Evolutionary conservation across 1,140 invertebrate species (phyloP).

Genomic region (Hyphantria cunea): DNA sequence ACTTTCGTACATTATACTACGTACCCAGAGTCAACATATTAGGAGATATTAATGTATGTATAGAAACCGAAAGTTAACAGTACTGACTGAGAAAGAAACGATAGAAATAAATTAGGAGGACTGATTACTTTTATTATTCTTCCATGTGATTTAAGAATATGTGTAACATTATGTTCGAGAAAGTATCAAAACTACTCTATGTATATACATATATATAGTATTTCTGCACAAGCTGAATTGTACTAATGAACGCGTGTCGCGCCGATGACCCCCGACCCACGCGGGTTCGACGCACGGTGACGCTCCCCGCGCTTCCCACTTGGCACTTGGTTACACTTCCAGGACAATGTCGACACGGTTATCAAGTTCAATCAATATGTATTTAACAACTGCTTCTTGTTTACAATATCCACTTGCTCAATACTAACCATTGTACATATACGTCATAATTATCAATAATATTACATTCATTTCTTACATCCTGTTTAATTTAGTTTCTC

Average conservation of each 20-base stretch:
- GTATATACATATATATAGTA: slow-evolving; percentile 8
- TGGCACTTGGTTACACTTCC: slow-evolving; percentile 39
- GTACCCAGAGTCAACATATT: slow-evolving; percentile 12
- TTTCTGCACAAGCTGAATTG: slow-evolving; percentile 59
- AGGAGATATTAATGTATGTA: neutral
- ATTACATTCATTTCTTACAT: slow-evolving; percentile 6
- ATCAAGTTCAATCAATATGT: slow-evolving; percentile 51
- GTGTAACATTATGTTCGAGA: no score
- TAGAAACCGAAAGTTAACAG: slow-evolving; percentile 14
- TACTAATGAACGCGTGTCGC: slow-evolving; percentile 72
- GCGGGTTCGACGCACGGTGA: slow-evolving; percentile 63
- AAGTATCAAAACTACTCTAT: no score
- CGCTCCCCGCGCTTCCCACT: slow-evolving; percentile 31
- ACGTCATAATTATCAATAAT: slow-evolving; percentile 1
- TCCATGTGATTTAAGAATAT: no score
- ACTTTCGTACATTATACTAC: slow-evolving; percentile 36
- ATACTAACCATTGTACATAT: neutral
- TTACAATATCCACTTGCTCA: slow-evolving; percentile 27
- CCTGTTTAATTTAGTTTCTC: slow-evolving; percentile 7
- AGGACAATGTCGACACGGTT: slow-evolving; percentile 54
- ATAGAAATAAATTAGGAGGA: slow-evolving; percentile 14
- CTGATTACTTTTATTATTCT: no score
- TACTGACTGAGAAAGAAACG: slow-evolving; percentile 2
- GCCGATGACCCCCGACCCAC: slow-evolving; percentile 75
- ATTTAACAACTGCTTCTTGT: slow-evolving; percentile 31